Conservation (phyloP, 2,113 vertebrate species). For the Pipa parva region DNA sequence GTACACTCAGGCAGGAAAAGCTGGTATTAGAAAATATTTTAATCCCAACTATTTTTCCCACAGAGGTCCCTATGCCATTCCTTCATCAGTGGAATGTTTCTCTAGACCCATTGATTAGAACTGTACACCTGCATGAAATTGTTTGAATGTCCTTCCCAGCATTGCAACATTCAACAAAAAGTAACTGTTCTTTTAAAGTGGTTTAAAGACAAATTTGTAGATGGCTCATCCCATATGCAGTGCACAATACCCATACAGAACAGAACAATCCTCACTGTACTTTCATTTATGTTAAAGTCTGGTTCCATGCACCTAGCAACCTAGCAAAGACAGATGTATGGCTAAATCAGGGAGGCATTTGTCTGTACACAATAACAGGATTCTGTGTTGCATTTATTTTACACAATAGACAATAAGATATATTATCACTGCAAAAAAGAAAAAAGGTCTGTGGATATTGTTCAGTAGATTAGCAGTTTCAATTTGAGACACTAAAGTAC, state of each 20-base stretch:
- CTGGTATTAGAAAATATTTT: conserved; percentile 47
- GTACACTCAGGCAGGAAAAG: conserved; percentile 48
- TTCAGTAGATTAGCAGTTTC: too few relatives aligned
- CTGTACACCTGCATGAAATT: conserved; percentile 47
- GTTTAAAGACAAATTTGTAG: conserved; percentile 4
- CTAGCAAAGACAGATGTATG: too few relatives aligned
- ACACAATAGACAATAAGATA: too few relatives aligned
- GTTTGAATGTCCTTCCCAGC: conserved; percentile 12
- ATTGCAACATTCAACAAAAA: background rate
- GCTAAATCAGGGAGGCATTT: too few relatives aligned
- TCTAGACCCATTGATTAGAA: conserved; percentile 55
- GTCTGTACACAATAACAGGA: too few relatives aligned
- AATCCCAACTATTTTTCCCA: conserved; percentile 66
- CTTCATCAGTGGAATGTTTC: conserved; percentile 51
- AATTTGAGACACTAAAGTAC: too few relatives aligned
- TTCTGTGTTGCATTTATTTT: too few relatives aligned
- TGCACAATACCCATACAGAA: too few relatives aligned
- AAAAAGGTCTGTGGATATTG: too few relatives aligned
- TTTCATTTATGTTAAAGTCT: too few relatives aligned
- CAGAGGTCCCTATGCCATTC: conserved; percentile 55
- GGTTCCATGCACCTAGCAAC: too few relatives aligned
- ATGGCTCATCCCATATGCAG: conserved; percentile 13
- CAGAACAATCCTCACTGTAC: conserved; percentile 20
- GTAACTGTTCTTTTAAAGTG: conserved; percentile 28
- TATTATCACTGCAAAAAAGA: too few relatives aligned